These are phyloP conservation scores for Julus scanicus DNA, from an alignment of 2,888 invertebrate genomes.

Conservation along the genomic window DNA sequence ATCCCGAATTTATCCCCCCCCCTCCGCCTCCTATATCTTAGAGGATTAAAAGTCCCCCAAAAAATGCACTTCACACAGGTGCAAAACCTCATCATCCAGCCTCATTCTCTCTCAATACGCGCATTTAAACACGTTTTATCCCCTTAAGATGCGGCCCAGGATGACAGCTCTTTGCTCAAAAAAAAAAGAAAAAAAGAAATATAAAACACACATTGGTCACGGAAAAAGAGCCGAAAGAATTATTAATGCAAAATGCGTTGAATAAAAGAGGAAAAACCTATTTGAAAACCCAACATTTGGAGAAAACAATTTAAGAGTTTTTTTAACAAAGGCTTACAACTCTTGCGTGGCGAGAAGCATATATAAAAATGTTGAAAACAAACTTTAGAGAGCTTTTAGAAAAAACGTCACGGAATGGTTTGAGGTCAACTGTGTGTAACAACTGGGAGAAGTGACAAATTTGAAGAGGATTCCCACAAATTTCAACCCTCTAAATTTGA, in stretches of 20 bases:
- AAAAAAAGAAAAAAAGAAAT: neutral
- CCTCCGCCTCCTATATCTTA: neutral
- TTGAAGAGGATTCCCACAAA: neutral
- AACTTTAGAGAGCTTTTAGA: neutral
- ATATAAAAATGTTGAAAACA: conserved; percentile 8
- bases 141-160: neutral
- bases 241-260: conserved; percentile 19
- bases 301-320: neutral
- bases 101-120: neutral
- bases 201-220: conserved; percentile 19
- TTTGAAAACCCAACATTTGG: conserved; percentile 19
- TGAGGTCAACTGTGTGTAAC: neutral
- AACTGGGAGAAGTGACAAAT: neutral
- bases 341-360: neutral
- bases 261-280: neutral
- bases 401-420: neutral
- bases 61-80: conserved; percentile 19
- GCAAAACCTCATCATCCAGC: neutral
- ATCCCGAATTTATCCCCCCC: neutral
- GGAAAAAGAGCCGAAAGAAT: neutral
- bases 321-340: neutral
- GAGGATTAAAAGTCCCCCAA: conserved; percentile 10
- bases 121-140: neutral
- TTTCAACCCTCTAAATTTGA: neutral
- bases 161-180: neutral